A percentile compares a stretch with the other conserved stretches of the same genome.
Evolutionary conservation across 1,140 invertebrate species (phyloP).

Genomic region (Pectinophora gossypiella): DNA sequence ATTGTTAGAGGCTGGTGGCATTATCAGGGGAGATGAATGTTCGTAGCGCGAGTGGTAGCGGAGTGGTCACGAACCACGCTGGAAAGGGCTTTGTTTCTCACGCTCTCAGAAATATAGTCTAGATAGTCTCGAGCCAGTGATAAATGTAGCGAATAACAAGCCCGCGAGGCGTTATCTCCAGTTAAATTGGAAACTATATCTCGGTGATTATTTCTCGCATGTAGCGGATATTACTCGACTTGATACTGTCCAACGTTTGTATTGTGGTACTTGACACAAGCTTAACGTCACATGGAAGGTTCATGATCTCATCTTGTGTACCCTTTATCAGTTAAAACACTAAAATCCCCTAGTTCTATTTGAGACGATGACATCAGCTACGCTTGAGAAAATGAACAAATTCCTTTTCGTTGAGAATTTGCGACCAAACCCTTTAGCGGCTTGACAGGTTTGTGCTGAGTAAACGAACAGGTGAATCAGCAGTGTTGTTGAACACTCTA

Average conservation of each 20-base stretch:
- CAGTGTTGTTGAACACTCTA: constrained; percentile 24
- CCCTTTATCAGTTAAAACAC: neutral
- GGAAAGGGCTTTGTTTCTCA: constrained; percentile 49
- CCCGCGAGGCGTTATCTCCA: neutral
- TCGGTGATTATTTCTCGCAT: neutral
- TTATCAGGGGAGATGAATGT: constrained; percentile 15
- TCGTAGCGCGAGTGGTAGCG: constrained; percentile 3
- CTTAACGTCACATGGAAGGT: too few species aligned
- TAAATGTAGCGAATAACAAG: constrained; percentile 46
- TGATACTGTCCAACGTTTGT: neutral
- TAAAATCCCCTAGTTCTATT: neutral
- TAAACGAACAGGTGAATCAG: constrained; percentile 35
- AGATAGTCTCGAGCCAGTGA: constrained; percentile 43
- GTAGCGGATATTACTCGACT: neutral
- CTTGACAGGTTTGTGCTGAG: constrained; percentile 14
- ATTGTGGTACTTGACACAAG: neutral
- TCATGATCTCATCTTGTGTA: too few species aligned
- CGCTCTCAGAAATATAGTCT: constrained; percentile 38
- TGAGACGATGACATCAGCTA: constrained; percentile 21
- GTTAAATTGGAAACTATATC: neutral
- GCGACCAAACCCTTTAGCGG: constrained; percentile 16
- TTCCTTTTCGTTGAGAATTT: neutral
- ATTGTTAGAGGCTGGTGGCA: constrained; percentile 10
- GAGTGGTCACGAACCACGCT: constrained; percentile 15
- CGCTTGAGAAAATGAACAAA: neutral